These are phyloP conservation scores for Drosophila paracracens DNA, from an alignment of 2,888 invertebrate species.

Conservation along the genomic window DNA sequence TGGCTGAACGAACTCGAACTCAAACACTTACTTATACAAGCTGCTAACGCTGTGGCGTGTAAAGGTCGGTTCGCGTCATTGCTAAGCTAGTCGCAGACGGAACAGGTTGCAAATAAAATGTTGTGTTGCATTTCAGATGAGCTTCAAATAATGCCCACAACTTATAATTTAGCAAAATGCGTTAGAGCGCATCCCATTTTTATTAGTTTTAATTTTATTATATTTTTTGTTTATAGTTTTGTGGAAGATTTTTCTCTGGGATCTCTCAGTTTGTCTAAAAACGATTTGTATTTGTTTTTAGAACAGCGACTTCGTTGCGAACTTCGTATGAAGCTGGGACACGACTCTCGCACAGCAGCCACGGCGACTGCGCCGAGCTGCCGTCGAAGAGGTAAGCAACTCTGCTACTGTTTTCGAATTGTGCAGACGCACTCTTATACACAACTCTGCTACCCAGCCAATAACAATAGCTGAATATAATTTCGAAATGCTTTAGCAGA, in stretches of 20 bases:
- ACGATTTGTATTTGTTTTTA: conserved; percentile 48
- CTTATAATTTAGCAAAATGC: background rate
- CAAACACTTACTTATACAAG: conserved; percentile 49
- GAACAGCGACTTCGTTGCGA: conserved; percentile 45
- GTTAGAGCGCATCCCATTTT: background rate
- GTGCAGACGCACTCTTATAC: conserved; percentile 70
- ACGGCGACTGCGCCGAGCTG: conserved; percentile 38
- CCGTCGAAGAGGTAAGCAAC: conserved; percentile 32
- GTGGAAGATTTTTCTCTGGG: conserved; percentile 2
- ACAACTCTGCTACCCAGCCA: conserved; percentile 30
- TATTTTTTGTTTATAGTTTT: background rate
- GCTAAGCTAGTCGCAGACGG: conserved; percentile 31
- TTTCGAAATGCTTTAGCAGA: conserved; percentile 54
- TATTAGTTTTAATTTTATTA: background rate
- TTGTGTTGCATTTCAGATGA: background rate
- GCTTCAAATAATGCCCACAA: background rate
- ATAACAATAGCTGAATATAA: conserved; percentile 59
- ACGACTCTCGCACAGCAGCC: conserved; percentile 57
- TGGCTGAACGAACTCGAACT: conserved; percentile 7
- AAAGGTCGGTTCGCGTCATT: conserved; percentile 47
- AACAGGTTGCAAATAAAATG: background rate
- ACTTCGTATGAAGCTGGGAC: conserved; percentile 25
- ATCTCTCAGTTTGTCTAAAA: conserved; percentile 53
- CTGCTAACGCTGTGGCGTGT: background rate
- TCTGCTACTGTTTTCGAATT: conserved; percentile 50